These are phyloP conservation scores for Acrobasis repandana DNA, from an alignment of 2,888 invertebrate genomes.

Conservation along the genomic window DNA sequence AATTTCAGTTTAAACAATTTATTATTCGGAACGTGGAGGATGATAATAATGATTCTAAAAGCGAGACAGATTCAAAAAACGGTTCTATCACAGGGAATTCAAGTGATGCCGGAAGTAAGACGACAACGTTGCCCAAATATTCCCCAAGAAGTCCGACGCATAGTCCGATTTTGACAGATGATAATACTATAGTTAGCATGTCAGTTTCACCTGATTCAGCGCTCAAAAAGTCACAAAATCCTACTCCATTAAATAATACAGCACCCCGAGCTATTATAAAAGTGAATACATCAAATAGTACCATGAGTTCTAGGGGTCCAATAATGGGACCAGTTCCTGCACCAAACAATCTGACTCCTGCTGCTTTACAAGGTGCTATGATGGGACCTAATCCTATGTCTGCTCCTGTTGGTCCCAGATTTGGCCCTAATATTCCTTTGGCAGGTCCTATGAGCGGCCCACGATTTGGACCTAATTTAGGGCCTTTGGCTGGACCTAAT, in stretches of 20 bases:
- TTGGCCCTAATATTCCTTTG: background rate
- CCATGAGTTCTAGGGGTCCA: background rate
- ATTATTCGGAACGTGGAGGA: slow-evolving; percentile 1
- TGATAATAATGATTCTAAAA: slow-evolving; percentile 3
- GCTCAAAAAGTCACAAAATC: background rate
- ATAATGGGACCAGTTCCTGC: background rate
- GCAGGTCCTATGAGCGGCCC: background rate
- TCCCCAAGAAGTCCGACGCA: background rate
- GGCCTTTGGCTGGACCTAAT: background rate
- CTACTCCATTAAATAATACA: background rate
- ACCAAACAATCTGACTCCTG: background rate
- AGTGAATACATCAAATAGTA: background rate
- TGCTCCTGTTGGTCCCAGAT: background rate
- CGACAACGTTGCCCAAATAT: background rate
- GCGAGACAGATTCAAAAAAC: background rate
- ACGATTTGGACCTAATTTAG: background rate
- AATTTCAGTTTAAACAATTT: slow-evolving; percentile 6
- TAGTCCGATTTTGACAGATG: background rate
- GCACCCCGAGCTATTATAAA: background rate
- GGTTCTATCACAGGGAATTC: background rate
- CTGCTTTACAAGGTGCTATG: background rate
- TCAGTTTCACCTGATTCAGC: background rate
- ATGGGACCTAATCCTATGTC: background rate
- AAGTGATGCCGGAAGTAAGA: background rate
- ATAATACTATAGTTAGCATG: background rate